These are phyloP conservation scores for Scophthalmus maximus DNA, from an alignment of 2,113 vertebrate species.

Conservation along the genomic window DNA sequence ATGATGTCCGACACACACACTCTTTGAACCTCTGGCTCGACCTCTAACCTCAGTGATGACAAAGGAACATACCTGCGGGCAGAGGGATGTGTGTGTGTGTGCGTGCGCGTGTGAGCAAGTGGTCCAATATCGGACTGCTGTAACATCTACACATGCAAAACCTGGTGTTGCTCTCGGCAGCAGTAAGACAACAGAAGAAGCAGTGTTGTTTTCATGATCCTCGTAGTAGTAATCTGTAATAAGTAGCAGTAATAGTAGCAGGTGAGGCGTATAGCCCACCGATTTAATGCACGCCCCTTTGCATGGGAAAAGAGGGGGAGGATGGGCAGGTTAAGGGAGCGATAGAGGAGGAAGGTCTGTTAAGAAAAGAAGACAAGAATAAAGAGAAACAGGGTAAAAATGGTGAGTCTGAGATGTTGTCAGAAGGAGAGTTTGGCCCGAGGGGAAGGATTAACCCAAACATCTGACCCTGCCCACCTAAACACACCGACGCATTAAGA, in stretches of 20 bases:
- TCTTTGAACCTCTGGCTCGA: slow-evolving; percentile 41
- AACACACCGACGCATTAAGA: no score
- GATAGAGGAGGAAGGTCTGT: neutral
- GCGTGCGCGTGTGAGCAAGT: no score
- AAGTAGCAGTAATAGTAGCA: neutral
- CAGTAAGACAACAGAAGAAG: no score
- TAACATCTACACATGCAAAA: no score
- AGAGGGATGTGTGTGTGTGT: neutral
- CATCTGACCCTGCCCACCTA: slow-evolving; percentile 18
- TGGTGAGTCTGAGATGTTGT: slow-evolving; percentile 29
- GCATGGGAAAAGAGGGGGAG: slow-evolving; percentile 23
- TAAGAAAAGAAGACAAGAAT: neutral
- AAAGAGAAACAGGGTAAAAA: neutral
- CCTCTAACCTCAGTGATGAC: slow-evolving; percentile 25
- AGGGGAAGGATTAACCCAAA: slow-evolving; percentile 48
- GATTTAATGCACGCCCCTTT: neutral
- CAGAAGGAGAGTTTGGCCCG: slow-evolving; percentile 25
- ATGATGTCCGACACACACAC: slow-evolving; percentile 27
- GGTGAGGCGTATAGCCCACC: neutral
- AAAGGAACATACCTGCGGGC: slow-evolving; percentile 42
- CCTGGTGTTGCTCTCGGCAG: no score
- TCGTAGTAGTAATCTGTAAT: no score
- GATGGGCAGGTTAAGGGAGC: neutral
- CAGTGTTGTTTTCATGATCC: no score
- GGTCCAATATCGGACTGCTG: no score